Base-by-base conservation (phyloP, 2,888 invertebrate species). In the Eugnorisma glareosa region DNA sequence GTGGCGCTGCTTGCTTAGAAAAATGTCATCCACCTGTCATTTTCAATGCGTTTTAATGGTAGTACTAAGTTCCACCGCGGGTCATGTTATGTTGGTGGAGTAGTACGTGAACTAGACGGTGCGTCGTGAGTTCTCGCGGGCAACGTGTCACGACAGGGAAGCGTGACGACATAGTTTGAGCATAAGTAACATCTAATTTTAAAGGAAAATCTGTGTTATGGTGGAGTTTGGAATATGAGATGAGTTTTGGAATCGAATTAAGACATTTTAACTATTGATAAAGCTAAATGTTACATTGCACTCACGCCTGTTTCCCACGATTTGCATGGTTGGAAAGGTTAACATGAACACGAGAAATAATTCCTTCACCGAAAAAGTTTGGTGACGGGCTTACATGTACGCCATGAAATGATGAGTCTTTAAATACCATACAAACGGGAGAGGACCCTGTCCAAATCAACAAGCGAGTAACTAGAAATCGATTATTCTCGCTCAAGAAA, bases 81-180 rank as follows among this genome's bases (percentile, higher is more conserved):
- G n/a, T 40, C 40, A 28, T 18, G 64, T 40, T n/a, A 64, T 40
- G 40, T 64, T 64, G 40, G 64, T 64, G n/a, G 0, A n/a, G 15
- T n/a, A 7, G 8, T 64, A 68, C 68, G 72, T 76, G 77, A 68
- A 76, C 57, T 67, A 75, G 73, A 64, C 67, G 69, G 69, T 31
- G 57, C 51, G 77, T 89, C 89, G 89, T 88, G 87, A 80, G 77
- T 37, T 69, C 77, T 84, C 80, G 77, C 73, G 21, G 61, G 40
- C 31, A 67, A 74, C 72, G 64, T 51, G 74, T 86, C 88, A 88
- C 88, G 88, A 88, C 81, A 51, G 35, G 24, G 11, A 61, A 77
- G 75, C 89, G 89, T 89, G 87, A 82, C 77, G 85, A 66, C 59
- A 74, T 68, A 67, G 48, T 73, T 68, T 67, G 78, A 66, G 79